These are phyloP conservation scores for Ophion ventricosus DNA, from an alignment of 2,888 invertebrate species.

Conservation along the genomic window DNA sequence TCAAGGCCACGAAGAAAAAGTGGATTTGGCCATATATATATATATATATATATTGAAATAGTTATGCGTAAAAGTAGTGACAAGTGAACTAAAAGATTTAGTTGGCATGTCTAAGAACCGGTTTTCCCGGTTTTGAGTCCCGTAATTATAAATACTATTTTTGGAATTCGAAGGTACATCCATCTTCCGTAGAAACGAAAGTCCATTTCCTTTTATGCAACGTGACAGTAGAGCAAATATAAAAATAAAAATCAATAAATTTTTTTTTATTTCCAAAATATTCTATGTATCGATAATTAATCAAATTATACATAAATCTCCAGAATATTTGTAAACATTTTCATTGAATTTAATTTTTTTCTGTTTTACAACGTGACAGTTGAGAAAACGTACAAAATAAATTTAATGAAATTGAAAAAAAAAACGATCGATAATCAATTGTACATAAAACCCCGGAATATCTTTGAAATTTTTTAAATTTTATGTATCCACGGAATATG, in stretches of 20 bases:
- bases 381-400: no score
- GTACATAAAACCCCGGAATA: no score
- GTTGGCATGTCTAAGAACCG: constrained; percentile 76
- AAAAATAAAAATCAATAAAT: background rate
- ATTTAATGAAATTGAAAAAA: no score
- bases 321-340: no score
- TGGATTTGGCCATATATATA: constrained; percentile 32
- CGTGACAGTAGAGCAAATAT: background rate
- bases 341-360: no score
- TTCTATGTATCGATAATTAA: no score
- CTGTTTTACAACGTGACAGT: no score
- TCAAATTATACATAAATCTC: no score
- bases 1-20: constrained; percentile 79
- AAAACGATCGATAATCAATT: no score
- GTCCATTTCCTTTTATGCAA: background rate
- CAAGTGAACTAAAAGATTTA: constrained; percentile 35
- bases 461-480: no score
- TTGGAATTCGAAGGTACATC: constrained; percentile 25
- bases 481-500: no score
- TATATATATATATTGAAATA: background rate
- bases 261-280: background rate
- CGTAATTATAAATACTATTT: constrained; percentile 46
- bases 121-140: constrained; percentile 66
- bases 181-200: constrained; percentile 42
- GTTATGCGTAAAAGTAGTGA: constrained; percentile 10